phyloP scores from a whole-genome alignment of 2,888 invertebrate species.

The Melitaea athalia region DNA sequence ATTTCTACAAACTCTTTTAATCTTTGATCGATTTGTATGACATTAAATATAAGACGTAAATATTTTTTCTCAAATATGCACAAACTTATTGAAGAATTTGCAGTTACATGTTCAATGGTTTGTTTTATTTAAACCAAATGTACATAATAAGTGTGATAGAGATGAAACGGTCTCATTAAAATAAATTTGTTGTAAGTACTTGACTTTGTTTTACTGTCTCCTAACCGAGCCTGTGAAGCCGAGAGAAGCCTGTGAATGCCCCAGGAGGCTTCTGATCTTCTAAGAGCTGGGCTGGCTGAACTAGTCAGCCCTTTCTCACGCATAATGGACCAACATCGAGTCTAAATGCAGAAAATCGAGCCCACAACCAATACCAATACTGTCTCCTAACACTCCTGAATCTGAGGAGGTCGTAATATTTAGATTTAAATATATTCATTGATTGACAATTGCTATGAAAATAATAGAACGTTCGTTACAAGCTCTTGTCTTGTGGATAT shows the following conservation, averaged over 20 bases:
- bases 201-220: slow-evolving; percentile 45
- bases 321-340: too few relatives aligned
- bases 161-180: slow-evolving; percentile 82
- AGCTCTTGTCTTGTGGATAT: too few relatives aligned
- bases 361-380: too few relatives aligned
- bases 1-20: slow-evolving; percentile 62
- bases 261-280: too few relatives aligned
- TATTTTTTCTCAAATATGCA: slow-evolving; percentile 79
- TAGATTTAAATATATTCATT: too few relatives aligned
- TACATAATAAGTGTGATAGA: slow-evolving; percentile 82
- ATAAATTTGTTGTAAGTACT: slow-evolving; percentile 80
- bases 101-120: slow-evolving; percentile 75
- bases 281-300: too few relatives aligned
- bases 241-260: too few relatives aligned
- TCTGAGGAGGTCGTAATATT: too few relatives aligned
- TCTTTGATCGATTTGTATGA: slow-evolving; percentile 70
- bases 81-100: slow-evolving; percentile 77
- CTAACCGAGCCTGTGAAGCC: neutral
- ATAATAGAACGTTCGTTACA: too few relatives aligned
- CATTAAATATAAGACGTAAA: slow-evolving; percentile 64
- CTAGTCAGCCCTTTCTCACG: too few relatives aligned
- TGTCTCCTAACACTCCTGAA: slow-evolving; percentile 21
- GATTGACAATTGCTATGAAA: too few relatives aligned
- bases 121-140: slow-evolving; percentile 82
- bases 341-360: too few relatives aligned